phyloP scores from a whole-genome alignment of 2,797 vertebrate species.

The Sorex maritimensis region DNA sequence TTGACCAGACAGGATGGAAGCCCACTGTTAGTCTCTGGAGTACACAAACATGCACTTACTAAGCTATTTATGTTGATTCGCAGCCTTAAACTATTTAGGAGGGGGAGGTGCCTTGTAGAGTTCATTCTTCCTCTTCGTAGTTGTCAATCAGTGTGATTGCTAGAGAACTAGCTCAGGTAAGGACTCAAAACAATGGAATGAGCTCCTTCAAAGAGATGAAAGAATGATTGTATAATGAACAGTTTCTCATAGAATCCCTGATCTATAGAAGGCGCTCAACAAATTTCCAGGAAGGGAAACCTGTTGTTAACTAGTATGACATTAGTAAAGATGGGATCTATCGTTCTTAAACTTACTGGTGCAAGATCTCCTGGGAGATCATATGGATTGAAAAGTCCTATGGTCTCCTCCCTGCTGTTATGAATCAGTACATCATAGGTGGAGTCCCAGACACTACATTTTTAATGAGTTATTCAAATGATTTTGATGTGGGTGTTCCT shows the following conservation, averaged over 20 bases:
- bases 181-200: not conserved
- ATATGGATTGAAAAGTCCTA: not conserved
- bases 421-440: slow-evolving; percentile 14
- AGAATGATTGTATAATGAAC: not conserved
- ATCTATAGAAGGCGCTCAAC: slow-evolving; percentile 14
- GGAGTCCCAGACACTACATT: not conserved
- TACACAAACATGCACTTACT: too few relatives aligned
- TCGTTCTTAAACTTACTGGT: not conserved
- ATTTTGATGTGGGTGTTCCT: not conserved
- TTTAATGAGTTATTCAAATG: slow-evolving; percentile 16
- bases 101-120: not conserved
- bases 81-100: not conserved
- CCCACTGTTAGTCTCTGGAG: too few relatives aligned
- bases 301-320: not conserved
- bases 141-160: not conserved
- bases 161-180: slow-evolving; percentile 24
- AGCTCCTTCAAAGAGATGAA: slow-evolving; percentile 31
- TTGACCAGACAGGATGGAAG: too few relatives aligned
- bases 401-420: not conserved
- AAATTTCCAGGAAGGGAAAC: not conserved
- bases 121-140: not conserved
- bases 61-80: not conserved
- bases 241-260: not conserved
- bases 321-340: not conserved
- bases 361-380: not conserved